These are phyloP conservation scores for Antedon bifida DNA, from an alignment of 35 echinoderm and acorn worm species.

Conservation along the genomic window DNA sequence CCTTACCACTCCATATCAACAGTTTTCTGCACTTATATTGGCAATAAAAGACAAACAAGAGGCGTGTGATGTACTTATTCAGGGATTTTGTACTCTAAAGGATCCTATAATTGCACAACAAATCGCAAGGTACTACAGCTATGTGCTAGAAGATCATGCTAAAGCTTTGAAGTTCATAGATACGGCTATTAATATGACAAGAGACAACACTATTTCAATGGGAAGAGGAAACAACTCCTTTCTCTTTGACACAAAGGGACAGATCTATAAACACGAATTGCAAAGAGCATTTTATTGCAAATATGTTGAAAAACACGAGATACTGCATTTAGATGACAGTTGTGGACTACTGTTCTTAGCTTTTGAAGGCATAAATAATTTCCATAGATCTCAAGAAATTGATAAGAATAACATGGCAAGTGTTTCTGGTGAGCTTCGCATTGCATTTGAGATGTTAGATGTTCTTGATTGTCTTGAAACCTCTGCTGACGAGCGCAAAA, in stretches of 20 bases:
- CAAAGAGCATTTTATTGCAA: neutral
- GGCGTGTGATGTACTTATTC: conserved; percentile 28
- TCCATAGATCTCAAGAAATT: neutral
- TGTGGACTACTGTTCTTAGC: neutral
- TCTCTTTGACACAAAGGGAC: conserved; percentile 54
- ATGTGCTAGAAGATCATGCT: conserved; percentile 2
- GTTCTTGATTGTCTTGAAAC: neutral
- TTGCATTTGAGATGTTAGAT: neutral
- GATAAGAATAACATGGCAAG: neutral
- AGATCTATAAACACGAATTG: neutral
- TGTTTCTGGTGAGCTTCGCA: neutral
- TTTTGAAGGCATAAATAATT: neutral
- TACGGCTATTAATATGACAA: conserved; percentile 12
- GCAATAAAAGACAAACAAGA: neutral
- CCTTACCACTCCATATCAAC: neutral
- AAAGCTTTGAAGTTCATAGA: conserved; percentile 13
- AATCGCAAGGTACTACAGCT: conserved; percentile 20
- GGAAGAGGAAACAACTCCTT: too few relatives aligned
- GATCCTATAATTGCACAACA: conserved; percentile 42
- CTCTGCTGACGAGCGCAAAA: neutral
- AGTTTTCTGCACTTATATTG: conserved; percentile 41
- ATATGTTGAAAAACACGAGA: neutral
- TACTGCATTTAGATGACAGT: neutral
- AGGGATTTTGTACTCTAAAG: conserved; percentile 18
- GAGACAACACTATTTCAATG: conserved; percentile 28